Conservation (phyloP, 2,888 invertebrate genomes). For the Lithosia quadra region DNA sequence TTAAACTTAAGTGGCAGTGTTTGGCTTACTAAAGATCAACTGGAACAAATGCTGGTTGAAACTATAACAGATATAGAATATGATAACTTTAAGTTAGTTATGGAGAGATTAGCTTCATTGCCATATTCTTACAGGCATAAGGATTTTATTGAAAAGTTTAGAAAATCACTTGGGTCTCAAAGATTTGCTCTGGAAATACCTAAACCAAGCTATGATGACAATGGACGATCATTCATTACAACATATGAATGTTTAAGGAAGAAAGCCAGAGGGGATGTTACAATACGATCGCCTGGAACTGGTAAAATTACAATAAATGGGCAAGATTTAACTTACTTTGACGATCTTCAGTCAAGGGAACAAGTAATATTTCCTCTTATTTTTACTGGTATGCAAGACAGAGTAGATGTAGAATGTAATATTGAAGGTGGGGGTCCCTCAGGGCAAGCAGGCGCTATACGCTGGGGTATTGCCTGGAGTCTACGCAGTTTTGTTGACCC, state of each 20-base stretch:
- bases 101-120: conserved; percentile 90
- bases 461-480: conserved; percentile 95
- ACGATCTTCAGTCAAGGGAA: conserved; percentile 90
- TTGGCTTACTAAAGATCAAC: conserved; percentile 89
- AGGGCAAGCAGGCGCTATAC: conserved; percentile 95
- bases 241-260: conserved; percentile 92
- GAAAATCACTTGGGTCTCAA: conserved; percentile 87
- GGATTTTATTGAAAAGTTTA: conserved; percentile 91
- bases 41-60: conserved; percentile 90
- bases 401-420: conserved; percentile 94
- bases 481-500: conserved; percentile 93
- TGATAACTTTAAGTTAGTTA: conserved; percentile 89
- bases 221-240: conserved; percentile 91
- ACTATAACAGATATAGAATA: conserved; percentile 90
- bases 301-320: conserved; percentile 95
- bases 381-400: conserved; percentile 91
- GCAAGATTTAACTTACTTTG: conserved; percentile 92
- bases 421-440: conserved; percentile 91
- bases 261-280: conserved; percentile 91
- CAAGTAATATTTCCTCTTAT: conserved; percentile 96
- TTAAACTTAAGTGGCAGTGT: conserved; percentile 73
- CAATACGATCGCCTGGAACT: conserved; percentile 92
- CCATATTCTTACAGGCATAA: conserved; percentile 90
- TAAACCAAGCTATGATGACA: conserved; percentile 89
- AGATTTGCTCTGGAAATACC: conserved; percentile 88